A percentile compares a stretch with the other conserved stretches of the same genome.
phyloP scores from a whole-genome alignment of 2,888 invertebrate species.

The Balanococcus diminutus region DNA sequence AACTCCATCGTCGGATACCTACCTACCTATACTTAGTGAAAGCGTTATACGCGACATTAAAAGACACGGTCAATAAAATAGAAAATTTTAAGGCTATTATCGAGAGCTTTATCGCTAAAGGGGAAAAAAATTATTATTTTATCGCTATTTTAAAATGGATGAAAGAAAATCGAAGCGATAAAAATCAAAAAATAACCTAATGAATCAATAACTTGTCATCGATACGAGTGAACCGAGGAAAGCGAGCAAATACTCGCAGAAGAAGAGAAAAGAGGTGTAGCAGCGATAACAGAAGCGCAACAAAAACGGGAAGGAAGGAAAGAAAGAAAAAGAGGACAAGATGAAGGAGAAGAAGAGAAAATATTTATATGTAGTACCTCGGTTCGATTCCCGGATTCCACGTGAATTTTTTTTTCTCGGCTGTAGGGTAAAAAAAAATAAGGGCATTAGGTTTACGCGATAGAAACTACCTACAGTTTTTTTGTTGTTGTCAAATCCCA shows the following conservation, averaged over 20 bases:
- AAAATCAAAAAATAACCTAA: conserved; percentile 20
- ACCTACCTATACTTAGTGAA: too few species aligned
- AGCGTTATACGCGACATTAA: conserved; percentile 11
- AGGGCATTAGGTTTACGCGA: not conserved
- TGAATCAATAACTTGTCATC: conserved; percentile 29
- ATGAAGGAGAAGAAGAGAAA: not conserved
- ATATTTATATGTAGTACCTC: not conserved
- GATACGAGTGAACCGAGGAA: not conserved
- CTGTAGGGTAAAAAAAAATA: not conserved
- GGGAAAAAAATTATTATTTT: conserved; percentile 25
- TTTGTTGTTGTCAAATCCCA: not conserved
- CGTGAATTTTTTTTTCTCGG: not conserved
- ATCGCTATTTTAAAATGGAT: not conserved
- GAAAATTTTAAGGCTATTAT: conserved; percentile 16
- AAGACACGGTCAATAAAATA: conserved; percentile 8
- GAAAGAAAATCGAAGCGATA: conserved; percentile 13
- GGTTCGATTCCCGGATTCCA: conserved; percentile 19
- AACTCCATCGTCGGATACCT: too few species aligned
- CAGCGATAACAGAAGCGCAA: not conserved
- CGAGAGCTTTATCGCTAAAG: not conserved
- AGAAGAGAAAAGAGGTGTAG: not conserved
- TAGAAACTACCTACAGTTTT: not conserved
- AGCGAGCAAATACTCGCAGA: not conserved
- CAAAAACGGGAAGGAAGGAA: not conserved
- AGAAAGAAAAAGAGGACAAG: not conserved